These are phyloP conservation scores for Syrista parreyssii DNA, from an alignment of 2,888 invertebrate species.

Conservation along the genomic window DNA sequence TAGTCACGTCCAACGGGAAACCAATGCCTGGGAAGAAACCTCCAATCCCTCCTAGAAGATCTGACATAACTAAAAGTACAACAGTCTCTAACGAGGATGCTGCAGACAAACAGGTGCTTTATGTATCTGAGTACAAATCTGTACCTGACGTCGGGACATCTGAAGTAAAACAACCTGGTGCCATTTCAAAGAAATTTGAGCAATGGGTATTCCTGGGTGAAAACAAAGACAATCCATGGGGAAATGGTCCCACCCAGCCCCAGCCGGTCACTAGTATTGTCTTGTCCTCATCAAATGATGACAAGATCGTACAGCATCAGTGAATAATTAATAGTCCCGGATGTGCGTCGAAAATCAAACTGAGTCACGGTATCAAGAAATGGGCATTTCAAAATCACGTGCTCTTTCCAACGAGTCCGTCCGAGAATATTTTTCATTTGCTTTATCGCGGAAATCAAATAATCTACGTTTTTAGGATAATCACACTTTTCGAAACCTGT, in stretches of 20 bases:
- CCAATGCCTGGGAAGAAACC: constrained; percentile 60
- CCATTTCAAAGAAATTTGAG: constrained; percentile 55
- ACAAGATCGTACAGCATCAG: constrained; percentile 36
- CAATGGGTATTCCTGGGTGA: constrained; percentile 62
- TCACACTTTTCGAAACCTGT: neutral
- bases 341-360: neutral
- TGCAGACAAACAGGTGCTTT: constrained; percentile 57
- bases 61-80: constrained; percentile 55
- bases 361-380: neutral
- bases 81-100: constrained; percentile 38
- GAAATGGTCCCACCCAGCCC: constrained; percentile 50
- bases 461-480: neutral
- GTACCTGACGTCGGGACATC: neutral
- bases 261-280: constrained; percentile 58
- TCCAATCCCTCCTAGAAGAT: constrained; percentile 67
- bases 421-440: neutral
- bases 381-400: neutral
- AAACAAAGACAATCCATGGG: constrained; percentile 54
- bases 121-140: constrained; percentile 60
- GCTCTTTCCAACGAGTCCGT: neutral
- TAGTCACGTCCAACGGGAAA: constrained; percentile 57
- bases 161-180: constrained; percentile 27
- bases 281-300: constrained; percentile 48
- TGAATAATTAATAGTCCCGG: neutral
- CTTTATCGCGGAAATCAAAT: neutral